Base-by-base conservation (phyloP, 2,113 vertebrate genomes). In the Elachura formosa region DNA sequence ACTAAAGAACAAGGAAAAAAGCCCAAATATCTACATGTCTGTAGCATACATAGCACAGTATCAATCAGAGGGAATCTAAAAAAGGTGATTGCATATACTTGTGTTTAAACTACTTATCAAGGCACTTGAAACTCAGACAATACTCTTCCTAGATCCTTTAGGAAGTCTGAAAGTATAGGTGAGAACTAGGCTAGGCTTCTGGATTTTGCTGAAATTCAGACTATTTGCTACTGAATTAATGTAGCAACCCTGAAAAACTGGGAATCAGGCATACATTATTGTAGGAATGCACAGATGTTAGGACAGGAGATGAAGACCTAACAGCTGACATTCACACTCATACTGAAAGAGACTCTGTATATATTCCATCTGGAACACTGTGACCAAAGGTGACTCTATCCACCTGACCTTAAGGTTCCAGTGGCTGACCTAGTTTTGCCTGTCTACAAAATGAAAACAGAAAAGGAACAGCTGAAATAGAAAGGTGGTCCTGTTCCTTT, bases 401-500 rank as follows among this genome's bases (percentile, higher is more conserved):
- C 62, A 75, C 52, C 77, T 93, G 45, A 80, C 73, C 62, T 95
- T 82, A 87, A 71, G 21, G 8, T 82, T 92, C 38, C 66, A 79
- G 36, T 74, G 34, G 33, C 34, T 90, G 91, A 80, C 82, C 90
- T 86, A 90, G 34, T 94, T 96, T 82, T 93, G 61, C 43, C 46
- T 67, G 62, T 86, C 71, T 78, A 85, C 38, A 82, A 92, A 92
- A 95, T 63, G 24, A 55, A 91, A 88, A 87, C 34, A 77, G 33
- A 79, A 45, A 84, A 78, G 13, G 19, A 94, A 74, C 43, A 82
- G 25, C 55, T 71, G 31, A 66, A 89, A 90, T 28, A 88, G 38
- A 80, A 90, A 85, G 52, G 74, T 17, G 76, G n/a, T 74, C 48
- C 36, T 88, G 52, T 43, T 95, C 29, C 54, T 92, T 92, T 66